Percentiles rank a stretch among this genome's conserved stretches.
These are phyloP conservation scores for Amyelois transitella DNA, from an alignment of 1,140 invertebrate species.

Conservation along the genomic window DNA sequence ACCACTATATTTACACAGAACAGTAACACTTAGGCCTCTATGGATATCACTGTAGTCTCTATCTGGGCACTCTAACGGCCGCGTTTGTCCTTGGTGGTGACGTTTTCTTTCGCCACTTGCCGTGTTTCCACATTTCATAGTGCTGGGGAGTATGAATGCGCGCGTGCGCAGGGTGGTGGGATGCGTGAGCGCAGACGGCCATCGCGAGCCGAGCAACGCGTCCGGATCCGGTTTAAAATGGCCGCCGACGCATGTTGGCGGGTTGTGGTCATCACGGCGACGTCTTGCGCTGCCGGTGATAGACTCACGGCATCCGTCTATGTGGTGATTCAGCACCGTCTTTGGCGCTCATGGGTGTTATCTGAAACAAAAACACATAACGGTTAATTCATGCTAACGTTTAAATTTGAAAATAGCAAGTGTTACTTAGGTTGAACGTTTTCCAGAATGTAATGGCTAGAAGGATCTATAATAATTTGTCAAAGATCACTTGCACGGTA, in stretches of 20 bases:
- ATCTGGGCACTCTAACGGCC: constrained; percentile 63
- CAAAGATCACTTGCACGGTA: no score
- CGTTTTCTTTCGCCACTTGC: constrained; percentile 72
- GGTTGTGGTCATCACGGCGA: constrained; percentile 69
- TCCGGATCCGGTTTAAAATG: constrained; percentile 64
- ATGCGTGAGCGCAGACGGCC: constrained; percentile 52
- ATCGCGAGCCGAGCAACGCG: constrained; percentile 64
- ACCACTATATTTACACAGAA: constrained; percentile 70
- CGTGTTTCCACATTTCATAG: constrained; percentile 75
- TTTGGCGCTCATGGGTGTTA: constrained; percentile 39
- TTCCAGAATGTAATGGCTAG: no score
- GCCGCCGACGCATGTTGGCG: constrained; percentile 69
- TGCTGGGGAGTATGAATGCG: constrained; percentile 37
- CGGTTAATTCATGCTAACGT: no score
- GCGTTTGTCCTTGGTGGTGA: constrained; percentile 60
- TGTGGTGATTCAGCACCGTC: constrained; percentile 15
- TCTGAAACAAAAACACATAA: constrained; percentile 50
- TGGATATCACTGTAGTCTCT: constrained; percentile 51
- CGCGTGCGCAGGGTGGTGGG: constrained; percentile 41
- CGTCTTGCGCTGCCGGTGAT: constrained; percentile 47
- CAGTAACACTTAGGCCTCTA: constrained; percentile 69
- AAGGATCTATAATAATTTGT: no score
- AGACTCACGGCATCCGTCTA: constrained; percentile 57
- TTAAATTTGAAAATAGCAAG: no score
- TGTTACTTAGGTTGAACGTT: no score